Conservation (phyloP, 2,113 vertebrate genomes). For the Cnemophilus loriae region DNA sequence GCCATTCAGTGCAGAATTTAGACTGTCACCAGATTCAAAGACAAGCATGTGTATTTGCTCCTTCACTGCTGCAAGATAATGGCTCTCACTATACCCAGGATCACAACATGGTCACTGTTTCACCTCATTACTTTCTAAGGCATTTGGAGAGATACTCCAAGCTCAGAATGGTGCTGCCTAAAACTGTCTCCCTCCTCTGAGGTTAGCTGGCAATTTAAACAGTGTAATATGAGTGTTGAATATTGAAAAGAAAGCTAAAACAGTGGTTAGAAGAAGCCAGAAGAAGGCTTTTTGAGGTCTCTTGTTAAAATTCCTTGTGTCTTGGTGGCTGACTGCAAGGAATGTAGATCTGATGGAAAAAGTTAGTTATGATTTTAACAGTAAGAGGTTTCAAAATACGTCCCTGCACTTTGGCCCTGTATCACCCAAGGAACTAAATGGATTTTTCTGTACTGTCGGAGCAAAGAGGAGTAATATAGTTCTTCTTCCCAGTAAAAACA, state of each 20-base stretch:
- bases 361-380: neutral
- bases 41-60: neutral
- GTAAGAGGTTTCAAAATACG: neutral
- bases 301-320: neutral
- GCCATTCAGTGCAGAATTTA: neutral
- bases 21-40: neutral
- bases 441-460: neutral
- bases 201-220: neutral
- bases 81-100: neutral
- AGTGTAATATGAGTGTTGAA: neutral
- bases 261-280: neutral
- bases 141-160: neutral
- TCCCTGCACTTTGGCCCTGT: neutral
- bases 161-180: neutral
- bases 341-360: neutral
- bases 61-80: neutral
- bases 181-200: neutral
- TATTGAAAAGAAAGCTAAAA: neutral
- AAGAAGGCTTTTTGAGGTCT: fast-evolving
- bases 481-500: neutral
- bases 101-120: neutral
- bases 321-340: neutral
- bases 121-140: neutral
- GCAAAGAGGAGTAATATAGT: neutral
- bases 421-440: neutral